A percentile compares a stretch with the other conserved stretches of the same genome.
Conservation (phyloP, 2,888 invertebrate species). For the Rhamphomyia laevipes region DNA sequence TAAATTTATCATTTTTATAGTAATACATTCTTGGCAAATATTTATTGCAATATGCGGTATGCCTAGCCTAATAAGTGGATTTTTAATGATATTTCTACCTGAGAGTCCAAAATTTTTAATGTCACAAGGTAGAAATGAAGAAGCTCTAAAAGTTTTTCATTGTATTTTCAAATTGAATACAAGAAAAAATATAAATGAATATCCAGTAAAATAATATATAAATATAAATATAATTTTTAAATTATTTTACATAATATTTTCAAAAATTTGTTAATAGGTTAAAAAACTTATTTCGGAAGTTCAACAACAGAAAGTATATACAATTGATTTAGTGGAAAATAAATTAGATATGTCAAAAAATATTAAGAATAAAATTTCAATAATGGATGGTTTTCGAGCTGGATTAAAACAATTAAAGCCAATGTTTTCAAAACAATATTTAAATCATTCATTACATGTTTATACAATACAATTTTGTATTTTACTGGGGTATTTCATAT, state of each 20-base stretch:
- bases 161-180: slow-evolving; percentile 51
- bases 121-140: slow-evolving; percentile 27
- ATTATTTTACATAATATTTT: too few species aligned
- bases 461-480: slow-evolving; percentile 53
- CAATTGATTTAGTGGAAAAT: slow-evolving; percentile 15
- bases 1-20: slow-evolving; percentile 18
- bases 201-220: slow-evolving; percentile 41
- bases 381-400: slow-evolving; percentile 36
- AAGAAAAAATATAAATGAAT: slow-evolving; percentile 44
- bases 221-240: too few species aligned
- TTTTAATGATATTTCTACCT: slow-evolving; percentile 46
- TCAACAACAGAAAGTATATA: background rate
- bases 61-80: slow-evolving; percentile 54
- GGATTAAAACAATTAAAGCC: slow-evolving; percentile 53
- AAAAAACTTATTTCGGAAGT: background rate
- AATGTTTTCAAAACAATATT: slow-evolving; percentile 50
- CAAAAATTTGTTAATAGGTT: background rate
- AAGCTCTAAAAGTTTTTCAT: slow-evolving; percentile 29
- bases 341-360: slow-evolving; percentile 10
- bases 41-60: slow-evolving; percentile 46
- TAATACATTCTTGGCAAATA: slow-evolving; percentile 49
- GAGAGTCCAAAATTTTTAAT: slow-evolving; percentile 34
- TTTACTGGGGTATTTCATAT: slow-evolving; percentile 48
- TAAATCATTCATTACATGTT: slow-evolving; percentile 47
- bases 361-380: slow-evolving; percentile 9